Percentiles rank a stretch among this genome's conserved stretches.
Conservation (phyloP, 2,888 invertebrate genomes). For the Toxonevra muliebris region DNA sequence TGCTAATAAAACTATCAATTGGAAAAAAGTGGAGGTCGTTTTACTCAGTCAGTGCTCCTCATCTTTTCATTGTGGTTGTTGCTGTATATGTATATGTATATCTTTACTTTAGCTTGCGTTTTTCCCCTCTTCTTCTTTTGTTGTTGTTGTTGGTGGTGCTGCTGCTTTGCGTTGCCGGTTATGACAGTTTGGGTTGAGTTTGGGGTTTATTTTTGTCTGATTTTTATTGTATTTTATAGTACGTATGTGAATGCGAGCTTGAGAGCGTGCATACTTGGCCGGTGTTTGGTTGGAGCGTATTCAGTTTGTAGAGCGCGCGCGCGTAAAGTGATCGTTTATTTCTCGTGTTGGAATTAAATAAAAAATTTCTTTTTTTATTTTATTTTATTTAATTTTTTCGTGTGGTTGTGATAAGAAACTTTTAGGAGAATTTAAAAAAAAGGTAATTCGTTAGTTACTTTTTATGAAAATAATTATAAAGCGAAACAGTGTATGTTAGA, state of each 20-base stretch:
- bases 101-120: slow-evolving; percentile 19
- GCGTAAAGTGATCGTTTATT: slow-evolving; percentile 13
- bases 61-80: background rate
- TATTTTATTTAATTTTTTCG: no score
- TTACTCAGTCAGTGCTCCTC: background rate
- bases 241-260: slow-evolving; percentile 42
- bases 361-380: no score
- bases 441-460: no score
- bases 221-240: slow-evolving; percentile 41
- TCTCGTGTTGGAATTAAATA: no score
- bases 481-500: no score
- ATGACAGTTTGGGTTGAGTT: slow-evolving; percentile 33
- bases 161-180: background rate
- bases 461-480: no score
- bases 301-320: slow-evolving; percentile 5
- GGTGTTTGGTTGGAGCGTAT: slow-evolving; percentile 4
- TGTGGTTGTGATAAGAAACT: no score
- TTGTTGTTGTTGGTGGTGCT: slow-evolving; percentile 11
- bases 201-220: slow-evolving; percentile 45
- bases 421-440: no score
- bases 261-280: slow-evolving; percentile 38
- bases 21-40: background rate
- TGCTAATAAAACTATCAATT: background rate
- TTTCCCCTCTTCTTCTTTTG: slow-evolving; percentile 12
- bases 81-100: no score